Conservation (phyloP, 2,797 vertebrate species). For the Agapornis canus region DNA sequence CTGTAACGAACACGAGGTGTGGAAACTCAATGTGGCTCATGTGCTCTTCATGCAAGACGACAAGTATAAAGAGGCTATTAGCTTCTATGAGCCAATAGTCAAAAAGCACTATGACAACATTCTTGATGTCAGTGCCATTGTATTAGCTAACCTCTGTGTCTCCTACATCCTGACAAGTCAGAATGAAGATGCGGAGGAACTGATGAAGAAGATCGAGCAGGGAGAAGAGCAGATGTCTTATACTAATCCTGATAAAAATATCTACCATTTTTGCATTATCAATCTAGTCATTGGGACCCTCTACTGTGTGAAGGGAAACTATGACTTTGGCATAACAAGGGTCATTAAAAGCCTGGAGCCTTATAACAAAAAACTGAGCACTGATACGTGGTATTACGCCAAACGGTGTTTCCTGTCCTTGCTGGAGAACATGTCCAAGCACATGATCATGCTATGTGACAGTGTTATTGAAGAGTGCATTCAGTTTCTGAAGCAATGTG, state of each 20-base stretch:
- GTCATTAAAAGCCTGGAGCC: constrained; percentile 97
- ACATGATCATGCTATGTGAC: constrained; percentile 90
- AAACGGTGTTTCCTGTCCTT: constrained; percentile 95
- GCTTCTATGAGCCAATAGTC: constrained; percentile 95
- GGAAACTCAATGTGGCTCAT: constrained; percentile 95
- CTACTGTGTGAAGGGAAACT: constrained; percentile 96
- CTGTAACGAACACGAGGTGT: constrained; percentile 91
- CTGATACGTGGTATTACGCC: constrained; percentile 96
- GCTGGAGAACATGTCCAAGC: constrained; percentile 96
- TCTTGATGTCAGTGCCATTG: constrained; percentile 91
- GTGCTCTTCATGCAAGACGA: constrained; percentile 97
- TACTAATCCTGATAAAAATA: constrained; percentile 89
- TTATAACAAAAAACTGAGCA: constrained; percentile 94
- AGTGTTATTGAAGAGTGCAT: constrained; percentile 88
- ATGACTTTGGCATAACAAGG: constrained; percentile 94
- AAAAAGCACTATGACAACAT: constrained; percentile 94
- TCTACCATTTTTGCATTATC: constrained; percentile 95
- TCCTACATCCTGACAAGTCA: constrained; percentile 97
- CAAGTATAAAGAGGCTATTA: constrained; percentile 95
- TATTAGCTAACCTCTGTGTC: constrained; percentile 94
- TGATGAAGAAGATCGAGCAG: constrained; percentile 94
- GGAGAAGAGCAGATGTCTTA: constrained; percentile 94
- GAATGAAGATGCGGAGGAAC: constrained; percentile 93
- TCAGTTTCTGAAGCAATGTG: constrained; percentile 94
- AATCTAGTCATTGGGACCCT: constrained; percentile 96